Conservation (phyloP, 1,140 invertebrate species). For the Zaprionus kolodkinae region DNA sequence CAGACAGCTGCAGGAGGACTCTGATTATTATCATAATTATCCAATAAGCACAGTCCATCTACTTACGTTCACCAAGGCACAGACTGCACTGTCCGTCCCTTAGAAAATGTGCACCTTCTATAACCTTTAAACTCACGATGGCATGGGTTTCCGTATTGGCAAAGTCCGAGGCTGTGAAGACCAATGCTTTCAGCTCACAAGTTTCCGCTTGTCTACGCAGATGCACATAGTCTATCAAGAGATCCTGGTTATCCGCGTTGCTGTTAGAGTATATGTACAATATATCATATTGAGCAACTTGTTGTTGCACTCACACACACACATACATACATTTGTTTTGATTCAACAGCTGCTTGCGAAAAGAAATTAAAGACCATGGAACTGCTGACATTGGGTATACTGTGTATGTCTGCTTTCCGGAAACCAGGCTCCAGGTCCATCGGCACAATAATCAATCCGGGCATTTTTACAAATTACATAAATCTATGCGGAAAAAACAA, state of each 20-base stretch:
- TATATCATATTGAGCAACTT: not conserved
- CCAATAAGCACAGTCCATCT: not conserved
- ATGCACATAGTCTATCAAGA: constrained; percentile 75
- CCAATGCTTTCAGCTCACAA: constrained; percentile 62
- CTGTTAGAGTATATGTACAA: constrained; percentile 34
- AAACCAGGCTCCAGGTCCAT: constrained; percentile 76
- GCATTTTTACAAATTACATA: constrained; percentile 39
- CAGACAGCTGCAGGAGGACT: constrained; percentile 53
- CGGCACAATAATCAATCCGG: constrained; percentile 70
- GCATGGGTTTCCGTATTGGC: constrained; percentile 65
- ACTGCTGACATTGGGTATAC: constrained; percentile 60
- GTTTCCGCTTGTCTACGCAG: constrained; percentile 49
- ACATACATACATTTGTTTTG: constrained; percentile 53
- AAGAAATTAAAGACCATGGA: constrained; percentile 71
- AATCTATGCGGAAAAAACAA: constrained; percentile 1
- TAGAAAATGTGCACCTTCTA: constrained; percentile 48
- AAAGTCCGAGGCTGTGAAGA: constrained; percentile 56
- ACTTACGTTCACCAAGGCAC: constrained; percentile 42
- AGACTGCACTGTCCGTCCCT: constrained; percentile 58
- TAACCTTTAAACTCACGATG: constrained; percentile 59
- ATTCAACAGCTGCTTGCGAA: constrained; percentile 36
- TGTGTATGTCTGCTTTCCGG: constrained; percentile 71
- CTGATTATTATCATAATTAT: not conserved
- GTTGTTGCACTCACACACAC: not conserved
- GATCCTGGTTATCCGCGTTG: constrained; percentile 52